Percentiles rank a stretch among this genome's conserved stretches.
Evolutionary conservation across 2,113 vertebrate species (phyloP).

Genomic region (Oxyura jamaicensis): DNA sequence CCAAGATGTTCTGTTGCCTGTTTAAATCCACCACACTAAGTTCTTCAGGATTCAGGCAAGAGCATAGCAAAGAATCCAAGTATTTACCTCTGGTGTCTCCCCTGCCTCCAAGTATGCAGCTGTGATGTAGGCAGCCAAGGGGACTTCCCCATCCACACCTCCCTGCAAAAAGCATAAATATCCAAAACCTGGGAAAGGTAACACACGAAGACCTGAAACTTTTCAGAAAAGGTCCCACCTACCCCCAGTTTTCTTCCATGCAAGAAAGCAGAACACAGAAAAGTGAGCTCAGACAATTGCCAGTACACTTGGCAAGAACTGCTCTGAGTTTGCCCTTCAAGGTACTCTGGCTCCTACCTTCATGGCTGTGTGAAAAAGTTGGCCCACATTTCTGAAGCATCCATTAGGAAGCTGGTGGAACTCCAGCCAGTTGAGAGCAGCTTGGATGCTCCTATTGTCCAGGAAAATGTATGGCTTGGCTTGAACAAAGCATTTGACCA

Average conservation of each 20-base stretch:
- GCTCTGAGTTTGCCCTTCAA: not conserved
- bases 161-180: conserved; percentile 72
- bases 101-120: conserved; percentile 85
- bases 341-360: conserved; percentile 75
- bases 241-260: not conserved
- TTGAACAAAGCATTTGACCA: conserved; percentile 86
- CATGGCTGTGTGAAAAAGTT: conserved; percentile 81
- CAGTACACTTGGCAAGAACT: not conserved
- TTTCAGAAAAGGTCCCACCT: not conserved
- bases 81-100: conserved; percentile 69
- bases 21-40: not conserved
- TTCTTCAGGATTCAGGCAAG: not conserved
- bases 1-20: not conserved
- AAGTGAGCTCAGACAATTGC: not conserved
- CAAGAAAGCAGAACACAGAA: not conserved
- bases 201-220: not conserved
- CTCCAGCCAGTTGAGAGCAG: conserved; percentile 79
- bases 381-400: conserved; percentile 82
- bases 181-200: not conserved
- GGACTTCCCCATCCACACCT: conserved; percentile 83
- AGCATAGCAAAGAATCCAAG: not conserved
- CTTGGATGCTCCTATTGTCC: conserved; percentile 70
- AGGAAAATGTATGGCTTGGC: conserved; percentile 79
- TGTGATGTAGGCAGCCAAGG: conserved; percentile 76
- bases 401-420: conserved; percentile 73